Percentiles rank a stretch among this genome's conserved stretches.
Evolutionary conservation across 2,113 vertebrate species (phyloP).

Genomic region (Macaca mulatta): DNA sequence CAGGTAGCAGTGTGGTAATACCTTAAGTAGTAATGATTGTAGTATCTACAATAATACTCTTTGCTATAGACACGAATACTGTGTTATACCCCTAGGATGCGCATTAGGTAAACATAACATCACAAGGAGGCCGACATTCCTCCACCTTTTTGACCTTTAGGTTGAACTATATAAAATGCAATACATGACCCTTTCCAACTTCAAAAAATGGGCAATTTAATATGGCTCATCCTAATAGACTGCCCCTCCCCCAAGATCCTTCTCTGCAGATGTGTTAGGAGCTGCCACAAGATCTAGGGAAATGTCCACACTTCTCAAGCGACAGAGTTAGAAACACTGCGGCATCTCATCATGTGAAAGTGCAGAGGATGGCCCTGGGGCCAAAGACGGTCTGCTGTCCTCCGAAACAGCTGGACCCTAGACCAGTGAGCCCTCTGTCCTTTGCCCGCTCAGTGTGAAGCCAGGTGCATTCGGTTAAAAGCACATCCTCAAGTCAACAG

Average conservation of each 20-base stretch:
- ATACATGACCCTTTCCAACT: neutral
- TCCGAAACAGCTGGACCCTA: neutral
- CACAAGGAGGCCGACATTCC: neutral
- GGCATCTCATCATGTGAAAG: neutral
- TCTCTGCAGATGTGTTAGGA: neutral
- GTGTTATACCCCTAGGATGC: neutral
- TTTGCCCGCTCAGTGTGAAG: neutral
- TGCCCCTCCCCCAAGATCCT: neutral
- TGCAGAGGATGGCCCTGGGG: neutral
- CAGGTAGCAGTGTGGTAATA: neutral
- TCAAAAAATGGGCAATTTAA: neutral
- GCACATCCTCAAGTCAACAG: neutral
- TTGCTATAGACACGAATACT: neutral
- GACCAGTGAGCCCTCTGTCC: neutral
- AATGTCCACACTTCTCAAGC: neutral
- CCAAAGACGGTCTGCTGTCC: neutral
- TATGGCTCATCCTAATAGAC: neutral
- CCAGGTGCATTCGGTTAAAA: neutral
- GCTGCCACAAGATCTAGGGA: neutral
- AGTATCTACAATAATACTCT: neutral
- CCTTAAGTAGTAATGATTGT: neutral
- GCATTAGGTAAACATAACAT: neutral
- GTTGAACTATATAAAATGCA: neutral
- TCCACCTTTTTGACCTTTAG: neutral
- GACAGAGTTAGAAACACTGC: neutral